Conservation (phyloP, 92 coral and sea anemone species). For the Parazoanthus atlanticus region DNA sequence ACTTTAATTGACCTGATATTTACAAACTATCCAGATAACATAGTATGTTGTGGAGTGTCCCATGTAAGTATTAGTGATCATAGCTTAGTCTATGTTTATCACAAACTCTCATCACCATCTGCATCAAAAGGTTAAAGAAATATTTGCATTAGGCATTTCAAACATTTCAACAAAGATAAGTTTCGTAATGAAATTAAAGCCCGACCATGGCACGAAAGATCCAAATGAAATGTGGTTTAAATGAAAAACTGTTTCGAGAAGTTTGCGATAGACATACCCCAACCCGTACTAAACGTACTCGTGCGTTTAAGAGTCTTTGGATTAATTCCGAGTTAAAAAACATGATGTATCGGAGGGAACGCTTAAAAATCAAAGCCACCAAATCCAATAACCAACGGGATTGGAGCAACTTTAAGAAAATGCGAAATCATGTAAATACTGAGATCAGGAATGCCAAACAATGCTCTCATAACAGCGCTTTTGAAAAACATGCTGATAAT, state of each 20-base stretch:
- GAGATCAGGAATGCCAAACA: slow-evolving; percentile 40
- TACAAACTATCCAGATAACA: neutral
- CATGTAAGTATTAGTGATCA: slow-evolving; percentile 19
- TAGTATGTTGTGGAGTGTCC: too few species aligned
- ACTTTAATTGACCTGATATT: too few species aligned
- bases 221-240: slow-evolving; percentile 52
- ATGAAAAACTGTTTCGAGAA: slow-evolving; percentile 47
- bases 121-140: slow-evolving; percentile 35
- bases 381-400: slow-evolving; percentile 1
- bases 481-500: slow-evolving; percentile 35
- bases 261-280: neutral
- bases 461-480: slow-evolving; percentile 32
- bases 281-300: slow-evolving; percentile 31
- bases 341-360: too few species aligned
- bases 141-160: slow-evolving; percentile 39
- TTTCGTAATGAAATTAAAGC: slow-evolving; percentile 31
- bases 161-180: slow-evolving; percentile 27
- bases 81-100: slow-evolving; percentile 31
- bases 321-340: slow-evolving; percentile 19
- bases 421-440: slow-evolving; percentile 30
- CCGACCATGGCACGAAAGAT: slow-evolving; percentile 33
- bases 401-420: slow-evolving; percentile 29
- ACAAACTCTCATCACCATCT: too few species aligned
- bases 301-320: slow-evolving; percentile 33
- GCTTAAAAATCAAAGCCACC: slow-evolving; percentile 33